Evolutionary conservation across 2,797 vertebrate species (phyloP), one percentile per base, ranked within the genome.

Genomic region (Linurgus olivaceus): DNA sequence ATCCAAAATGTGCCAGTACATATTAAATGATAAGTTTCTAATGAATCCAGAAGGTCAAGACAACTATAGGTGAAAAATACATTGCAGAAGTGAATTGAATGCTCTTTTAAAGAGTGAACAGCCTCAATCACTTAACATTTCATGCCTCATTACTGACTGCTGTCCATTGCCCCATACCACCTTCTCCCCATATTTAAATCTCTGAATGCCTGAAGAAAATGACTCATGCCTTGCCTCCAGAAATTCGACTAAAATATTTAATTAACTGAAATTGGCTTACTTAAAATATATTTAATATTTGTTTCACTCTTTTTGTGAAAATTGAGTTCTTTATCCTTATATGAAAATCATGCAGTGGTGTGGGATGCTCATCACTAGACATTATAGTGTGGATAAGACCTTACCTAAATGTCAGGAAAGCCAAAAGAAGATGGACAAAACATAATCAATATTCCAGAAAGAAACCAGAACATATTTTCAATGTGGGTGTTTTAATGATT

Each of bases 381-480:
- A 3, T 12, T 13, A 16, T 7, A n/a, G 4, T 25, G 7, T 9
- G 17, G 14, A 17, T 52, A 68, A 61, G n/a, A 61, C 10, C 26
- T 33, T 44, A 42, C 9, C 7, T 45, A 61, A 81, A 40, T 16
- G 20, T 6, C 10, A 92, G 68, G n/a, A 91, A 61, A 70, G 10
- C 5, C n/a, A 17, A 68, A 78, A 75, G 8, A 42, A 54, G 7
- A 50, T 26, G 10, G 33, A 12, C 5, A 73, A 85, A 86, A 73
- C 4, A 54, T 14, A 82, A 76, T 17, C 11, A 55, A 3, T 44
- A 31, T 40, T 85, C 31, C 25, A 86, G 65, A 42, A 81, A 52
- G 70, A 61, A 48, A 1, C 0, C 1, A 4, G 3, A 61, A 9
- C 5, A 47, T 38, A 38, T 71, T 61, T n/a, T 57, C 25, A 58